These are phyloP conservation scores for Polydrusus pterygomalis DNA, from an alignment of 2,888 invertebrate genomes.

Conservation along the genomic window DNA sequence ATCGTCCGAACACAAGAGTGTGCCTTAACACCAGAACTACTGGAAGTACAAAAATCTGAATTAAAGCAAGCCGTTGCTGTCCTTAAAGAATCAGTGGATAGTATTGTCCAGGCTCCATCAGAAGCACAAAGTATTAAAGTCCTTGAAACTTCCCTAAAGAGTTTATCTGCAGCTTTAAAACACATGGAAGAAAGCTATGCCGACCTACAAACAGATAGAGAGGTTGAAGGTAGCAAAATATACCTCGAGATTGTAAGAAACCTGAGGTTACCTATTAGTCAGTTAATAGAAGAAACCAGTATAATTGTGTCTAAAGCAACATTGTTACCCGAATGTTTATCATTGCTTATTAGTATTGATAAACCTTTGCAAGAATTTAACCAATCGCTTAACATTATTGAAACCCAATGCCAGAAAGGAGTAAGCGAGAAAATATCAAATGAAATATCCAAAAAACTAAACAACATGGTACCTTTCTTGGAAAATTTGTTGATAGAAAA, in stretches of 20 bases:
- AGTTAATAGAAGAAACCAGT: slow-evolving; percentile 59
- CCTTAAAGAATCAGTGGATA: slow-evolving; percentile 36
- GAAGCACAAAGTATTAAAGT: slow-evolving; percentile 38
- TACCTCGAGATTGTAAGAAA: slow-evolving; percentile 46
- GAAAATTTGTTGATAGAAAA: slow-evolving; percentile 61
- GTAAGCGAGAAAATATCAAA: slow-evolving; percentile 55
- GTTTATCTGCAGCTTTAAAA: slow-evolving; percentile 6
- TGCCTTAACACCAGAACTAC: slow-evolving; percentile 49
- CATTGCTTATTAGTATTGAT: slow-evolving; percentile 62
- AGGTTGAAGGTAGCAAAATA: slow-evolving; percentile 32
- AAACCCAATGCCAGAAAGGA: slow-evolving; percentile 63
- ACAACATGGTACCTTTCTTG: slow-evolving; percentile 56
- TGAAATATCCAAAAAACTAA: slow-evolving; percentile 51
- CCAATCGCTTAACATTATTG: slow-evolving; percentile 66
- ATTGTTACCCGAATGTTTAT: slow-evolving; percentile 51
- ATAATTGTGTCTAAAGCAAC: slow-evolving; percentile 53
- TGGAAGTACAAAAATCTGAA: slow-evolving; percentile 41
- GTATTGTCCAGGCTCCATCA: slow-evolving; percentile 19
- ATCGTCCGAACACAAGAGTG: slow-evolving; percentile 55
- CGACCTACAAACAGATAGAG: neutral
- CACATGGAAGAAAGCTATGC: slow-evolving; percentile 20
- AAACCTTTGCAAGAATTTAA: slow-evolving; percentile 71
- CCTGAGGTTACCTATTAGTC: slow-evolving; percentile 56
- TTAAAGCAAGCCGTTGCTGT: slow-evolving; percentile 42
- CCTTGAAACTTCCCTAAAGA: slow-evolving; percentile 19